Base-by-base conservation (phyloP, 2,888 invertebrate species). In the Arrhopalites spinosus region DNA sequence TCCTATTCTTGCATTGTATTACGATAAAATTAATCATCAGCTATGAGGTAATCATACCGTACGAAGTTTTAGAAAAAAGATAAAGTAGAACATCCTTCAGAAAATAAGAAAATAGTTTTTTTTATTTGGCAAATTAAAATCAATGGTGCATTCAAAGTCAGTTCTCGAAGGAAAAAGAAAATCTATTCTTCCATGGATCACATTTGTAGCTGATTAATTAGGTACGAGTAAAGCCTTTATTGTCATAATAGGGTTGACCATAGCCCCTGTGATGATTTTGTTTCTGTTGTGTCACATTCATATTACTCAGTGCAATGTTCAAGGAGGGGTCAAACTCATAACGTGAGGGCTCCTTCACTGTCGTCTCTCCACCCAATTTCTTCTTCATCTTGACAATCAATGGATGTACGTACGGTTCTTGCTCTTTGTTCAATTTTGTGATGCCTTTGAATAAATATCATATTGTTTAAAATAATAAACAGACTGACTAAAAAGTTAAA, bases 371-470 rank as follows among this genome's bases (percentile, higher is more conserved):
- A 20, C 20, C 36, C n/a, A 20, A 15, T 61, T 17, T 27, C 11
- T 20, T 59, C 59, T 27, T 36, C 36, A 59, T 59, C 25, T 15
- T 13, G 27, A 27, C 53, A 11, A 59, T 13, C 0, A 78, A 2
- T 3, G 83, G 83, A 73, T 83, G 83, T 36, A 82, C 73, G 73
- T 78, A 83, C 23, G 77, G 75, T 27, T 83, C 81, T 43, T 80
- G 75, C 15, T 78, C 77, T 53, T 79, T 76, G 15, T 81, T 81
- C 71, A 83, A 74, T 53, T 77, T 73, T 25, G 77, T 76, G 0
- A 76, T 76, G 17, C 82, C 82, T 82, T 59, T 23, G 50, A 7
- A 59, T 17, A 73, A 47, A 25, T 17, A 47, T 8, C 61, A 63
- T 20, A 36, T 8, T 45, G 17, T n/a, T 15, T n/a, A 67, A 13